These are phyloP conservation scores for Chrysaora quinquecirrha DNA, from an alignment of 30 jellyfish, hydroid and myxozoan species.

Conservation along the genomic window DNA sequence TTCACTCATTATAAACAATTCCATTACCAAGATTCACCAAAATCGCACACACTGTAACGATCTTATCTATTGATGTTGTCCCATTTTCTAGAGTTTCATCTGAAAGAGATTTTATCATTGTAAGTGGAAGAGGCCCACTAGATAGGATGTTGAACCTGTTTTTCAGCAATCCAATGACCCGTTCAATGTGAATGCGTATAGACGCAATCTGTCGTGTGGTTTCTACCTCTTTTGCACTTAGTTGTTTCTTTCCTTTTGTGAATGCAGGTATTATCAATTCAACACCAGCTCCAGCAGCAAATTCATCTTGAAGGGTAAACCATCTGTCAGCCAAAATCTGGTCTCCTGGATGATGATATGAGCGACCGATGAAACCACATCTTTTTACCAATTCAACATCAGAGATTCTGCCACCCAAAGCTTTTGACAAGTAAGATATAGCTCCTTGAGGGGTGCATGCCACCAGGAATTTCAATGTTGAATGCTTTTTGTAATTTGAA, in stretches of 20 bases:
- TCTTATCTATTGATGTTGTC: constrained; percentile 9
- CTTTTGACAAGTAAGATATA: too few relatives aligned
- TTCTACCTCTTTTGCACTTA: too few relatives aligned
- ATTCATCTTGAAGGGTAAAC: too few relatives aligned
- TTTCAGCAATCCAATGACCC: too few relatives aligned
- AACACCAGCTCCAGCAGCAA: constrained; percentile 9
- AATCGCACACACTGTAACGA: neutral
- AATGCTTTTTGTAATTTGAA: too few relatives aligned
- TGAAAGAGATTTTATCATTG: constrained; percentile 14
- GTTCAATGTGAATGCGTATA: constrained; percentile 16
- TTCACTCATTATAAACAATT: constrained; percentile 14
- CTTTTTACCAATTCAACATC: constrained; percentile 9
- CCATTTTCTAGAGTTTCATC: constrained; percentile 1
- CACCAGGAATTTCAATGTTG: too few relatives aligned
- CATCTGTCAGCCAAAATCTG: neutral
- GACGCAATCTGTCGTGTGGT: constrained; percentile 23
- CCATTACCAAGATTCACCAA: constrained; percentile 11
- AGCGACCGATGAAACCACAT: constrained; percentile 15
- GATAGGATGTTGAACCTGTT: too few relatives aligned
- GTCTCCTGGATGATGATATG: constrained; percentile 14
- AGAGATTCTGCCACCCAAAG: neutral
- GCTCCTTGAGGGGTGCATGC: too few relatives aligned
- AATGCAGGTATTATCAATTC: constrained; percentile 8
- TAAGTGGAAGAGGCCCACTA: constrained; percentile 13
- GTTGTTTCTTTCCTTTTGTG: too few relatives aligned